Conservation (phyloP, 2,797 vertebrate genomes). For the Peromyscus melanophrys region DNA sequence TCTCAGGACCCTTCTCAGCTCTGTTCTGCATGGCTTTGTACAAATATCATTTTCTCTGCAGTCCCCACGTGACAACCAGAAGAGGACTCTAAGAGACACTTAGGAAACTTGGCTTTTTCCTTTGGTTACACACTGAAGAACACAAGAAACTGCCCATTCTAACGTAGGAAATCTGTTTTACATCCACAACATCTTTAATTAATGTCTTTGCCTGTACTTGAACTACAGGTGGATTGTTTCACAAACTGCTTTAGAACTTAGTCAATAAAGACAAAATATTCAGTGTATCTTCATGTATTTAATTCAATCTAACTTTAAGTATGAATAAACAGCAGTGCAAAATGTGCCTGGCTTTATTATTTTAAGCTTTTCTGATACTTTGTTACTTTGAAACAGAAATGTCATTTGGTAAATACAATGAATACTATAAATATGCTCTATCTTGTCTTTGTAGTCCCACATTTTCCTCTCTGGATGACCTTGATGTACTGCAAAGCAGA, state of each 20-base stretch:
- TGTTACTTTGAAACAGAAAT: slow-evolving; percentile 42
- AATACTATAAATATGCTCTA: background rate
- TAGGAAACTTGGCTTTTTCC: background rate
- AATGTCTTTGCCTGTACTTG: background rate
- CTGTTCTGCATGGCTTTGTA: accelerated
- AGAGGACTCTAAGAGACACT: background rate
- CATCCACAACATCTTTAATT: background rate
- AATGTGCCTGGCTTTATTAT: background rate
- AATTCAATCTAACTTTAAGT: background rate
- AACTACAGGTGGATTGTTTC: background rate
- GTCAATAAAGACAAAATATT: background rate
- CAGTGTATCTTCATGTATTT: background rate
- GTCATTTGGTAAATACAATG: background rate
- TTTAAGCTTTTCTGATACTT: slow-evolving; percentile 1
- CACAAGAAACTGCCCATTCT: background rate
- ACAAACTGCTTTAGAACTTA: background rate
- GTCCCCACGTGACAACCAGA: accelerated
- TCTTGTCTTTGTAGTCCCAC: background rate
- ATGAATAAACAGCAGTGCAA: background rate
- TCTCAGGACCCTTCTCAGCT: background rate
- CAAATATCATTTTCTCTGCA: accelerated
- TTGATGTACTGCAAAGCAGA: background rate
- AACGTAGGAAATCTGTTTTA: background rate
- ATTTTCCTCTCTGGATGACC: background rate
- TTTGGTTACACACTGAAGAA: background rate